These are phyloP conservation scores for Platysternon megacephalum DNA, from an alignment of 2,113 vertebrate species.

Conservation along the genomic window DNA sequence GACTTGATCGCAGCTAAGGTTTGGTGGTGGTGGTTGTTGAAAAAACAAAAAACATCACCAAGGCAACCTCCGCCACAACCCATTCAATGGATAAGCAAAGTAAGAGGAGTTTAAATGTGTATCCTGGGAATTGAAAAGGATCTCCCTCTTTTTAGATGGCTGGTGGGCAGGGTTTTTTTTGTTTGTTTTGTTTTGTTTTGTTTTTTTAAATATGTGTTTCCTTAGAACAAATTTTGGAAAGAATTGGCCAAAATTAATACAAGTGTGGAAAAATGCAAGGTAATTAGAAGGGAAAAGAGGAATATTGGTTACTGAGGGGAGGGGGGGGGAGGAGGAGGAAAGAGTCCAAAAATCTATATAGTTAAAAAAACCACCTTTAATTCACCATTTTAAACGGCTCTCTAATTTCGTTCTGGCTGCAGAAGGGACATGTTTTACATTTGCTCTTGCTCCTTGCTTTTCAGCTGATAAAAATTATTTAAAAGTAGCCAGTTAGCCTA, in stretches of 20 bases:
- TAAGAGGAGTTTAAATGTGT: fast-evolving
- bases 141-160: neutral
- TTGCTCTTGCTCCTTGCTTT: conserved; percentile 43
- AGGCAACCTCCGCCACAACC: too few species aligned
- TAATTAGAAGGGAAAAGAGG: conserved; percentile 41
- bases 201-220: conserved; percentile 16
- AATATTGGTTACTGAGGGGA: neutral
- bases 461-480: neutral
- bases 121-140: neutral
- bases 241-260: neutral
- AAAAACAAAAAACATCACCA: neutral
- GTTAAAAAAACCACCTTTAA: conserved; percentile 61
- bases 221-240: conserved; percentile 43
- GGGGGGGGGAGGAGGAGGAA: neutral
- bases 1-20: neutral
- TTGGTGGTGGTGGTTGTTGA: neutral
- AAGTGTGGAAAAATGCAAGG: conserved; percentile 53
- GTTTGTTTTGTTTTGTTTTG: too few species aligned
- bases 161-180: conserved; percentile 44
- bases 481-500: neutral
- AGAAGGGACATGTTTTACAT: conserved; percentile 49
- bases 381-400: conserved; percentile 66
- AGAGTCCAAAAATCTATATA: conserved; percentile 44
- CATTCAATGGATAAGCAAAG: fast-evolving
- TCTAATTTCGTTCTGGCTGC: conserved; percentile 3